Percentiles rank a stretch among this genome's conserved stretches.
phyloP scores from a whole-genome alignment of 2,797 vertebrate genomes.

The Lepidocolaptes lacrymiger region DNA sequence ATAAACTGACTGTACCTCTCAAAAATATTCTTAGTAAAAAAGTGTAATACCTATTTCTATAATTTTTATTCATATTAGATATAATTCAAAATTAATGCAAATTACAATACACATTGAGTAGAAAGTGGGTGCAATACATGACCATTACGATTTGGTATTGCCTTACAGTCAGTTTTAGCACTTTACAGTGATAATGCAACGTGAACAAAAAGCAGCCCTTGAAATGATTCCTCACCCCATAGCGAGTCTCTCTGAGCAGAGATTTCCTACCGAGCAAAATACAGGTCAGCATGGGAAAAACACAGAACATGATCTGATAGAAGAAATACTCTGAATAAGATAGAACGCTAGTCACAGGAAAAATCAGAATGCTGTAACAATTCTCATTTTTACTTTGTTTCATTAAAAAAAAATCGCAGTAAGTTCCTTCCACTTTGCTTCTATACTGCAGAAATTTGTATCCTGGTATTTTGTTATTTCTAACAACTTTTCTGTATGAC shows the following conservation, averaged over 20 bases:
- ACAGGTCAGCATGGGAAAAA: constrained; percentile 5
- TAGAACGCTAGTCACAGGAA: neutral
- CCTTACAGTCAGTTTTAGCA: neutral
- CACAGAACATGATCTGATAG: neutral
- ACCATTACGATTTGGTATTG: neutral
- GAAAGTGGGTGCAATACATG: neutral
- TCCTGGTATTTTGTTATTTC: neutral
- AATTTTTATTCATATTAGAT: neutral
- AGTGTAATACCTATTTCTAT: neutral
- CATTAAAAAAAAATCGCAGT: neutral
- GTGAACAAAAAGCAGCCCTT: constrained; percentile 7
- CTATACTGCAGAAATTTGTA: neutral
- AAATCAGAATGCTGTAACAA: neutral
- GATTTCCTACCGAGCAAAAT: neutral
- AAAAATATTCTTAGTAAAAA: neutral
- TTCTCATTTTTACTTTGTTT: neutral
- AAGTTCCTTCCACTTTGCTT: neutral
- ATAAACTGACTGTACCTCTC: neutral
- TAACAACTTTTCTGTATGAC: constrained; percentile 17
- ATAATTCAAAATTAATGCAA: neutral
- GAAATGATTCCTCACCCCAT: neutral
- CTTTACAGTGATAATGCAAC: neutral
- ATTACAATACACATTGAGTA: neutral
- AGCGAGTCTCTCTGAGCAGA: neutral
- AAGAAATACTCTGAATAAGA: neutral